phyloP scores from a whole-genome alignment of 2,113 vertebrate genomes.

The Hiodon tergisus region DNA sequence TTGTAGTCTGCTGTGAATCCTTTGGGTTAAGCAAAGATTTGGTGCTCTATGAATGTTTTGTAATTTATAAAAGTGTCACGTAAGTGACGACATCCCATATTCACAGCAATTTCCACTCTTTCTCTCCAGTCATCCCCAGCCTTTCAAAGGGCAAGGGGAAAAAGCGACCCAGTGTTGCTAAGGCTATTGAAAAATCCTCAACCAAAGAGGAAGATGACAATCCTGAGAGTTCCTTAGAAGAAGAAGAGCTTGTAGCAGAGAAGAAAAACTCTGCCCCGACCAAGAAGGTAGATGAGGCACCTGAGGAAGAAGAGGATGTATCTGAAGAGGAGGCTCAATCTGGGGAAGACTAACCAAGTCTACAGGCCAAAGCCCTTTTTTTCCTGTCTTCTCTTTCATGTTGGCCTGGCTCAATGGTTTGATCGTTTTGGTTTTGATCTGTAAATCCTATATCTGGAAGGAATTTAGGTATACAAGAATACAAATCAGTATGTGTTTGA shows the following conservation, averaged over 20 bases:
- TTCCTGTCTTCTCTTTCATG: slow-evolving; percentile 28
- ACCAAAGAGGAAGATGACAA: slow-evolving; percentile 80
- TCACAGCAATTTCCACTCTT: slow-evolving; percentile 15
- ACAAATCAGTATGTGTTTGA: not conserved
- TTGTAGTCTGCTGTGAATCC: too few species aligned
- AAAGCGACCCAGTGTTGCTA: slow-evolving; percentile 83
- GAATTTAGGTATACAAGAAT: not conserved
- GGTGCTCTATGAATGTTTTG: not conserved
- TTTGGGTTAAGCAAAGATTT: not conserved
- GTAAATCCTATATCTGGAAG: slow-evolving; percentile 1
- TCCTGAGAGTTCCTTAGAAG: slow-evolving; percentile 74
- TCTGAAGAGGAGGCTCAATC: slow-evolving; percentile 93
- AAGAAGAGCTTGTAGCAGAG: slow-evolving; percentile 65
- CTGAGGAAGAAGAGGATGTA: slow-evolving; percentile 78
- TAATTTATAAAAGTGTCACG: not conserved
- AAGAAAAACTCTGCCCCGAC: slow-evolving; percentile 76
- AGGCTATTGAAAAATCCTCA: slow-evolving; percentile 88
- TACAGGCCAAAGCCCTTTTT: slow-evolving; percentile 32
- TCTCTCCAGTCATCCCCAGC: slow-evolving; percentile 81
- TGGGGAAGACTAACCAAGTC: slow-evolving; percentile 85
- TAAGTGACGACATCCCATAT: not conserved
- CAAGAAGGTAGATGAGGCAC: slow-evolving; percentile 74
- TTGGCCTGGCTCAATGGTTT: slow-evolving; percentile 66
- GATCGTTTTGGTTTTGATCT: slow-evolving; percentile 31
- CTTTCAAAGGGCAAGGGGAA: slow-evolving; percentile 97